Evolutionary conservation across 2,113 vertebrate genomes (phyloP).

Genomic region (Opisthocomus hoazin): DNA sequence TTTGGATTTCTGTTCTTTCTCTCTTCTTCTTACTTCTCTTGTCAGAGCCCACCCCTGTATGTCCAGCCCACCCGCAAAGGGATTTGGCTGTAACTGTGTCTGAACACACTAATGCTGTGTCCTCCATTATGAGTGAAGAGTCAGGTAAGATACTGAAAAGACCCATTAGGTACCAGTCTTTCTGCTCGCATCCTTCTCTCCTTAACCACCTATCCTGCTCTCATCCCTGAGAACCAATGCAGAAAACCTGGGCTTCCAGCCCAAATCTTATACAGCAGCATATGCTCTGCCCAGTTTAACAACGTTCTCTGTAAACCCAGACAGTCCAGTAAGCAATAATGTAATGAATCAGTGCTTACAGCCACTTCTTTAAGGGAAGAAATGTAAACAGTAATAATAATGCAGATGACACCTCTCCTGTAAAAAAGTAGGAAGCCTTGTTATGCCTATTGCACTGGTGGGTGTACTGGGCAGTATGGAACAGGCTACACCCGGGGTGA

Average conservation of each 20-base stretch:
- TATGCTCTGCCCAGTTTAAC: neutral
- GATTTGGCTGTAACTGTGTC: neutral
- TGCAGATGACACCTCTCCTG: neutral
- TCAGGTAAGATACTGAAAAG: neutral
- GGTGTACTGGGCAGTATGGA: neutral
- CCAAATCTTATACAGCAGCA: neutral
- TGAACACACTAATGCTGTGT: neutral
- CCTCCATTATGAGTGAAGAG: neutral
- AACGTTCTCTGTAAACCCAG: neutral
- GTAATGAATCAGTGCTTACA: neutral
- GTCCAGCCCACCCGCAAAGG: neutral
- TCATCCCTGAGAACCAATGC: neutral
- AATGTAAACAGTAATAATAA: neutral
- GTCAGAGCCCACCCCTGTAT: neutral
- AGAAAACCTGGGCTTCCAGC: neutral
- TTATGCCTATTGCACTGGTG: neutral
- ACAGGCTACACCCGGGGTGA: neutral
- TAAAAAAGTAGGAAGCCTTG: neutral
- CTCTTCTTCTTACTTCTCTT: neutral
- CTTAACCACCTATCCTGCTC: neutral
- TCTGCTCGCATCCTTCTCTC: neutral
- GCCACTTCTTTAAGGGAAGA: neutral
- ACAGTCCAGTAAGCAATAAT: neutral
- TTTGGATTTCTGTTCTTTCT: neutral
- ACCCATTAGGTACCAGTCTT: neutral